Base-by-base conservation (phyloP, 2,888 invertebrate genomes). In the Macaria liturata region DNA sequence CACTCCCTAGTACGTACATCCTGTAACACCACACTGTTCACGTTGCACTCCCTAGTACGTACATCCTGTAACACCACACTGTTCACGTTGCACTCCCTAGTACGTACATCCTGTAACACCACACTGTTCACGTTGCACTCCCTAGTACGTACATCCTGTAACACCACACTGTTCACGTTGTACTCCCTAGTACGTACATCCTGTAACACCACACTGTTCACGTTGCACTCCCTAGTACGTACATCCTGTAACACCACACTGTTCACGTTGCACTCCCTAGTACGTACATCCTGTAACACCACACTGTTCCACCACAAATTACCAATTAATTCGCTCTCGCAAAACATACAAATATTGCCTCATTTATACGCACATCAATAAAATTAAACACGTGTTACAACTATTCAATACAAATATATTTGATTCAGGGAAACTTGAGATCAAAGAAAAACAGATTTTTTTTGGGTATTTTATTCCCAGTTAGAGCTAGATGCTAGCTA, bases 311-410 rank as follows among this genome's bases (percentile, higher is more conserved):
- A 20, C 46, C 51, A 3, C 39, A 37, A 7, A 54, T 20, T 37
- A 9, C 50, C 43, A 51, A 48, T 48, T 46, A 49, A 45, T 32
- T n/a, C 7, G 42, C 9, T 32, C 20, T 49, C 45, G 53, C 1
- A 32, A 57, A 53, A 40, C 57, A 57, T 44, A 57, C 45, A n/a
- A n/a, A 49, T 57, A 20, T 20, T 20, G 20, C 49, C 52, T 48
- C 44, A 39, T 34, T 34, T 40, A 32, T 20, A 3, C 5, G 7
- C 20, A 59, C 56, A 51, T 54, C 37, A 51, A 57, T 64, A 64
- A 64, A 66, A 61, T 48, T 46, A 57, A 60, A 57, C 59, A 67
- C 61, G 55, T 63, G 65, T 1, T 37, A 56, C 50, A 49, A 61
- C 57, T 56, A 34, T 47, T 52, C 51, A 50, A 57, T 52, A 52